Evolutionary conservation across 2,113 vertebrate species (phyloP).

Genomic region (Probosciger aterrimus): DNA sequence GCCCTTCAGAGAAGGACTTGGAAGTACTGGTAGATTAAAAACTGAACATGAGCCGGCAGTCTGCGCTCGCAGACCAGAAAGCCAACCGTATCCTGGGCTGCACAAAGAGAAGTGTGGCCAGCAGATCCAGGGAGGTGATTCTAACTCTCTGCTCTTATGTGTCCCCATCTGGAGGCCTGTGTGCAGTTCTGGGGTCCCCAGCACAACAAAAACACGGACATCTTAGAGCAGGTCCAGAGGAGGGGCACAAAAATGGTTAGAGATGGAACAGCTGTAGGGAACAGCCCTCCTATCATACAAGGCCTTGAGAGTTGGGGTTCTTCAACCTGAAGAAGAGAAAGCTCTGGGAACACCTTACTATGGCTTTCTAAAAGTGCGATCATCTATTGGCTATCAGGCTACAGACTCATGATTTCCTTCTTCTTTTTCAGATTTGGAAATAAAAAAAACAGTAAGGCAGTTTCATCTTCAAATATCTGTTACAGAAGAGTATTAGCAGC

Average conservation of each 20-base stretch:
- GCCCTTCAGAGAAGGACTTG: accelerated
- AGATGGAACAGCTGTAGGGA: not conserved
- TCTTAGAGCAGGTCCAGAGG: not conserved
- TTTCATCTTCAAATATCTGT: not conserved
- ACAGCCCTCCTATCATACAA: not conserved
- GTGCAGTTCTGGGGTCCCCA: not conserved
- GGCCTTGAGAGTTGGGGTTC: accelerated
- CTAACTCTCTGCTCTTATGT: accelerated
- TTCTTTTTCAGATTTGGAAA: not conserved
- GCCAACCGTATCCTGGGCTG: accelerated
- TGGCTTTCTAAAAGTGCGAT: not conserved
- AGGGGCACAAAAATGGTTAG: not conserved
- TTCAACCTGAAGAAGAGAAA: not conserved
- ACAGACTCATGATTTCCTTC: not conserved
- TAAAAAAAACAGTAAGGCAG: not conserved
- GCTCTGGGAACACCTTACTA: accelerated
- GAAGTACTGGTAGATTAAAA: not conserved
- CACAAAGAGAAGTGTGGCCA: accelerated
- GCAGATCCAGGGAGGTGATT: accelerated
- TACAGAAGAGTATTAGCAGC: not conserved
- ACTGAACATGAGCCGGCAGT: not conserved
- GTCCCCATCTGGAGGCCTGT: not conserved
- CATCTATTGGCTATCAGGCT: not conserved
- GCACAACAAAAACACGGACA: not conserved
- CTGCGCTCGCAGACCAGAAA: accelerated